phyloP scores from a whole-genome alignment of 2,797 vertebrate species.

The Microctenopoma steveboyesi region DNA sequence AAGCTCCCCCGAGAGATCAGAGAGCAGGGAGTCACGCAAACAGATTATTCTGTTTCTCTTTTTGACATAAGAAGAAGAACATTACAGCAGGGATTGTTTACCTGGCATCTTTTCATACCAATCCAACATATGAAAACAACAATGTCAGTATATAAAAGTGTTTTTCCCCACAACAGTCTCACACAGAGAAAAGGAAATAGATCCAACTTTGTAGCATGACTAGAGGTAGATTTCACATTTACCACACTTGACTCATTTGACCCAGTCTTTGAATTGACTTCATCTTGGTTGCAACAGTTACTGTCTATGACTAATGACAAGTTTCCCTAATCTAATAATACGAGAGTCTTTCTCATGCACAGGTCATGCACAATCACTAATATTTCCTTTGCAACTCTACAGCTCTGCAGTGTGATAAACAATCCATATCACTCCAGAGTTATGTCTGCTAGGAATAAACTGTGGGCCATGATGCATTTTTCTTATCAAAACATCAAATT shows the following conservation, averaged over 20 bases:
- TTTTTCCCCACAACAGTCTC: too few relatives aligned
- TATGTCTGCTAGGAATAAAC: conserved; percentile 4
- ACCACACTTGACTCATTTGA: conserved; percentile 24
- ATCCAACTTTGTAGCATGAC: neutral
- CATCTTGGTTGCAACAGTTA: conserved; percentile 38
- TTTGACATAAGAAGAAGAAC: neutral
- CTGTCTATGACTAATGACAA: conserved; percentile 25
- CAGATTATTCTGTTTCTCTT: neutral
- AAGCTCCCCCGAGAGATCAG: conserved; percentile 38
- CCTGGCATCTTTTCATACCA: conserved; percentile 3
- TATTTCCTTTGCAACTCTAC: conserved; percentile 30
- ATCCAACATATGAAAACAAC: conserved; percentile 12
- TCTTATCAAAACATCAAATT: neutral
- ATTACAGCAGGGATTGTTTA: conserved; percentile 4
- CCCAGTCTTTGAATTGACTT: conserved; percentile 4
- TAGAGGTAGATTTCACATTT: neutral
- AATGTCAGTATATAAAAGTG: too few relatives aligned
- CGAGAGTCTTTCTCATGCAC: neutral
- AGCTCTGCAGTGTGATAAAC: neutral
- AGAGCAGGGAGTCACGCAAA: conserved; percentile 37
- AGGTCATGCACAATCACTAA: conserved; percentile 46
- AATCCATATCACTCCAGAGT: neutral
- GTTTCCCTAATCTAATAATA: conserved; percentile 20
- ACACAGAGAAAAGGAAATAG: neutral
- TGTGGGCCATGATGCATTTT: neutral